Base-by-base conservation (phyloP, 2,113 vertebrate genomes). In the Antechinus flavipes region DNA sequence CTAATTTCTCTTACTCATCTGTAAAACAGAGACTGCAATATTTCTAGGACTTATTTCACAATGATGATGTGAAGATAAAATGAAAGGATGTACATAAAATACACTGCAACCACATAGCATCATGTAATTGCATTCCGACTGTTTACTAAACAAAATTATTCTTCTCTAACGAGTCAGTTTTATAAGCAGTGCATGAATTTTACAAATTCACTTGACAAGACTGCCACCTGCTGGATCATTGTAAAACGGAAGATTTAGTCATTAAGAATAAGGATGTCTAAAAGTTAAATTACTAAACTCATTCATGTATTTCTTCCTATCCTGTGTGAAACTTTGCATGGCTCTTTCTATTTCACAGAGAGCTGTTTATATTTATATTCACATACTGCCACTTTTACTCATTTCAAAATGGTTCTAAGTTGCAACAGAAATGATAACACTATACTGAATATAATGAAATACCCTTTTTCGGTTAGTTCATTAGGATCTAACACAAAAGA, bases 171-270 rank as follows among this genome's bases (percentile, higher is more conserved):
- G 93, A 95, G 93, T 24, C 42, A 53, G 93, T 61, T 93, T 91
- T 56, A 47, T 76, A 26, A 84, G 53, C 30, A 76, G 49, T 0
- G 10, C 49, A 58, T 10, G 93, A 53, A 16, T 30, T 16, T 96
- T 92, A 94, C 89, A 24, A 91, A 97, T 96, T 97, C 76, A 98
- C 94, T 97, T 97, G 97, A 30, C 89, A 98, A 98, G 96, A 94
- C 0, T 98, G 98, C 99, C 99, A 99, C 91, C 99, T 99, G 97
- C 97, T 98, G 99, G 98, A 42, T 0, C 30, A 92, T 6, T 27
- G 89, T 94, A n/a, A 96, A 96, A 93, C 93, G 30, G 52, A 96
- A 50, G 14, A 92, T 84, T 96, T 95, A 94, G 97, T 95, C 27
- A 95, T 91, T 95, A 68, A 35, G 84, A 95, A 27, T 90, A 94